phyloP scores from a whole-genome alignment of 2,797 vertebrate genomes.

The Odontamblyopus rebecca region DNA sequence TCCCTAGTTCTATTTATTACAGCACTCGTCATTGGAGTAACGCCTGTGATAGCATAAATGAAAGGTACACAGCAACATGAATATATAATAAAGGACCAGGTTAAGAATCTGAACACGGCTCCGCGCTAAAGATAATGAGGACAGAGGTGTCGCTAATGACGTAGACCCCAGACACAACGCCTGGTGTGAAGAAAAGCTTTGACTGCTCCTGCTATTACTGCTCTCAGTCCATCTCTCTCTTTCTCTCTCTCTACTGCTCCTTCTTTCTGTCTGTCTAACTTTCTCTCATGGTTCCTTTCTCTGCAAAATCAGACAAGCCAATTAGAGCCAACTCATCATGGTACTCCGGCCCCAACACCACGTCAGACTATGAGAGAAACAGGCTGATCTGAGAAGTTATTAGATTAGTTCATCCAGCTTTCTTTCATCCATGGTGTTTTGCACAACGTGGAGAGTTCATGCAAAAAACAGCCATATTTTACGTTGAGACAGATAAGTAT shows the following conservation, averaged over 20 bases:
- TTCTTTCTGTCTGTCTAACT: conserved; percentile 32
- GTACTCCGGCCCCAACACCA: conserved; percentile 25
- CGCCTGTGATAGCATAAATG: conserved; percentile 29
- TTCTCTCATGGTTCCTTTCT: background rate
- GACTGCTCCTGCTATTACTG: conserved; percentile 55
- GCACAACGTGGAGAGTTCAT: conserved; percentile 36
- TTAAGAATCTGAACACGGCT: conserved; percentile 49
- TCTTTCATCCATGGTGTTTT: conserved; percentile 63
- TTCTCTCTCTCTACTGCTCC: conserved; percentile 20
- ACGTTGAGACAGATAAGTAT: background rate
- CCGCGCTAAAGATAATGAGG: conserved; percentile 67
- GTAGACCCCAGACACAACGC: conserved; percentile 34
- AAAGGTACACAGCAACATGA: conserved; percentile 35
- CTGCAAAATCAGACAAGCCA: conserved; percentile 44
- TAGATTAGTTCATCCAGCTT: conserved; percentile 74
- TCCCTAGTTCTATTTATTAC: conserved; percentile 11
- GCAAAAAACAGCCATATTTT: background rate
- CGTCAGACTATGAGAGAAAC: conserved; percentile 66
- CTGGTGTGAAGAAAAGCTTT: conserved; percentile 53
- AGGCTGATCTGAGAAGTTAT: conserved; percentile 72
- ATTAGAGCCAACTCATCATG: conserved; percentile 58
- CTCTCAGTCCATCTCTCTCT: conserved; percentile 35
- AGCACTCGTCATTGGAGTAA: conserved; percentile 23
- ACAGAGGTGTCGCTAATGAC: conserved; percentile 68
- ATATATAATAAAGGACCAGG: conserved; percentile 48